Evolutionary conservation across 2,797 vertebrate species (phyloP), one percentile per base, ranked within the genome.

Genomic region (Alcedo quadribrachys): DNA sequence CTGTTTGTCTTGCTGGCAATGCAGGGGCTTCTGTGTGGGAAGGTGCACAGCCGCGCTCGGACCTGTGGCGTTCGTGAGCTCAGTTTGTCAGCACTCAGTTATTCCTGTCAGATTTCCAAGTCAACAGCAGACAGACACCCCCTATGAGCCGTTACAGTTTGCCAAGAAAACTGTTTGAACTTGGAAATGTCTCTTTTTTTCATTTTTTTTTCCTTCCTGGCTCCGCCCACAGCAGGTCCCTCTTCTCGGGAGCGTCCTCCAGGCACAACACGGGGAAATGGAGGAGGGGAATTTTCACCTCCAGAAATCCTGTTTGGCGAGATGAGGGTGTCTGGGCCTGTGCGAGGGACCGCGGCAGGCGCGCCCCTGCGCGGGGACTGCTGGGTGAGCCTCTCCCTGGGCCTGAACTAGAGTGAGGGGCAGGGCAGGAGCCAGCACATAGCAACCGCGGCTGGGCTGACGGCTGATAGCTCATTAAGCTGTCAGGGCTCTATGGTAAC

Each of bases 101-200:
- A 14, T 81, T 84, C 85, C 77, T 62, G 81, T 68, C 83, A 60
- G 42, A 16, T 73, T 88, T 88, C 85, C 91, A 88, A 80, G 68
- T 48, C 67, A 92, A 84, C 74, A 81, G 75, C 87, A 86, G 89
- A 74, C 90, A 90, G 85, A 92, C 68, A 48, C 28, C 66, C 85
- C 81, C 81, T 95, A 40, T 43, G 74, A 90, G 87, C 61, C 53
- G 40, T 69, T 68, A 45, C 0, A 58, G 71, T 68, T 73, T 80
- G 83, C 94, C 87, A 93, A 84, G 86, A 73, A 86, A 90, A 68
- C 50, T 25, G 57, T 81, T 87, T 92, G 87, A 84, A 86, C 74
- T 92, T 71, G 68, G 89, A 87, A 84, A 94, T 81, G 40, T 81
- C 71, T 84, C 85, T 81, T 86, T 86, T 95, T 65, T 50, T 40